Percentiles rank a stretch among this genome's conserved stretches.
Conservation (phyloP, 2,113 vertebrate genomes). For the Brienomyrus brachyistius region DNA sequence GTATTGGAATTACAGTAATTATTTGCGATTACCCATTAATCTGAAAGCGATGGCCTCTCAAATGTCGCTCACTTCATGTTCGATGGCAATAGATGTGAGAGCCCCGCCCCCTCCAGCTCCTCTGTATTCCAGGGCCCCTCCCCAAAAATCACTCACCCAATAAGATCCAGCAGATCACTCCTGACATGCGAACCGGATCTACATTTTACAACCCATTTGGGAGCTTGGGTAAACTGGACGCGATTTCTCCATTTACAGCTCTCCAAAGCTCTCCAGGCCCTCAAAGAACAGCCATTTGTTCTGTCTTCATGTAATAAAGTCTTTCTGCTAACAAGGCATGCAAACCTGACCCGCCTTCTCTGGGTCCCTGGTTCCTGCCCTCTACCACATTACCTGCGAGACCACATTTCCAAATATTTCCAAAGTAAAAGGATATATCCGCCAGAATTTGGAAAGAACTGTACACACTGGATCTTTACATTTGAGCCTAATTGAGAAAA, state of each 20-base stretch:
- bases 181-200: neutral
- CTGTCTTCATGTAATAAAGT: neutral
- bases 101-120: neutral
- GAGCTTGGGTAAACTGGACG: neutral
- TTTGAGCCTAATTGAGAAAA: neutral
- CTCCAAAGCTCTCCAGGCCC: neutral
- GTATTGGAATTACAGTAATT: neutral
- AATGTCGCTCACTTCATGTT: neutral
- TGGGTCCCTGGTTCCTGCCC: neutral
- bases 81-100: neutral
- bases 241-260: slow-evolving; percentile 1
- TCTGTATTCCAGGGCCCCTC: neutral
- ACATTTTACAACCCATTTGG: neutral
- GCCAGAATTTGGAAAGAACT: neutral
- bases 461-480: neutral
- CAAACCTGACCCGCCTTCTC: neutral
- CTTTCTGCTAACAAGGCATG: neutral
- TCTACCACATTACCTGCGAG: neutral
- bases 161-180: neutral
- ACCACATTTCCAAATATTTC: slow-evolving; percentile 9
- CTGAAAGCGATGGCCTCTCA: neutral
- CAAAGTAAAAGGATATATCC: neutral
- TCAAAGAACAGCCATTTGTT: neutral
- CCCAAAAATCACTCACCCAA: neutral
- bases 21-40: neutral